Base-by-base conservation (phyloP, 2,797 vertebrate genomes). In the Astyanax mexicanus region DNA sequence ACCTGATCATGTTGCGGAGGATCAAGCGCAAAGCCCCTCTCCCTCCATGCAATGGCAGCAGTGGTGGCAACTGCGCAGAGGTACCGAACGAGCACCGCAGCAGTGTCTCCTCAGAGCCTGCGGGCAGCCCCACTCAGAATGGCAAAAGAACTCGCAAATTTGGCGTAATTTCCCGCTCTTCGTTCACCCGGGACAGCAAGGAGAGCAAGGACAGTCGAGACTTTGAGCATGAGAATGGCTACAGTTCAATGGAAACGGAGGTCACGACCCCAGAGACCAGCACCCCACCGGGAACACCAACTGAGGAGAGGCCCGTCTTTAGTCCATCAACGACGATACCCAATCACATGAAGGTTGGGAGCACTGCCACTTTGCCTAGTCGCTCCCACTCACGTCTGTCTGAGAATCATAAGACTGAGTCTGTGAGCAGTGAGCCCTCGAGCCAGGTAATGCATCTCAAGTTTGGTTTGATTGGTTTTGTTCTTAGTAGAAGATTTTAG, bases 1-100 rank as follows among this genome's bases (percentile, higher is more conserved):
- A 97, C 93, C 88, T 99, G 93, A 98, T 98, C 92, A 95, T 98
- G 94, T 94, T 99, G 84, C 95, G 98, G 69, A 93, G 96, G 84
- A 96, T 99, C 84, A 98, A 98, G 87, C 93, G 95, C 84, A 97
- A 96, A 86, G 95, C 96, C 74, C 96, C 96, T 45, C 92, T 90
- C 78, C 94, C 95, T 88, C 95, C 96, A 15, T 92, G 92, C 69
- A 93, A 92, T 49, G 93, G 91, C 85, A 87, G 85, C 72, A 81
- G 78, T 76, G 10, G 40, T 19, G 83, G 89, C 74, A 87, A 88
- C 68, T 84, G 87, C 40, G 21, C 69, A 37, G 83, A 79, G 5
- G 21, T 12, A 49, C 74, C 79, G 3, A 79, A 67, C 0, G 92
- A 93, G 83, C 90, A 84, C 65, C 92, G 85, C 74, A 80, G 81